Evolutionary conservation across 2,113 vertebrate species (phyloP).

Genomic region (Neolamprologus ventralis): DNA sequence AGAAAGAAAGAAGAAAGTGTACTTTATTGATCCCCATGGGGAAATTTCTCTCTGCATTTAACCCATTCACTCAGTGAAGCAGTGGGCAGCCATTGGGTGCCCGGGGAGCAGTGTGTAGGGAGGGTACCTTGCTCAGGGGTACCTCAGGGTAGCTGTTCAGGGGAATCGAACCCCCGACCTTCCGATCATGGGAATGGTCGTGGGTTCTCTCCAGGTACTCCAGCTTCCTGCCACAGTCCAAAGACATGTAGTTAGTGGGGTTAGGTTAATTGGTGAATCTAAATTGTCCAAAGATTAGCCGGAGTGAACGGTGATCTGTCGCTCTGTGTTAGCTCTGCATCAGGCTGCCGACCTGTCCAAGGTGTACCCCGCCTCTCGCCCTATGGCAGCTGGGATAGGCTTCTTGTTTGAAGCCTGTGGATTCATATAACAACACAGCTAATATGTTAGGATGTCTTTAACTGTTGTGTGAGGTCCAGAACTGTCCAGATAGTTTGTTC

Average conservation of each 20-base stretch:
- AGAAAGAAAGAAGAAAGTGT: no score
- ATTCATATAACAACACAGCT: background rate
- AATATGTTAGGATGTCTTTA: background rate
- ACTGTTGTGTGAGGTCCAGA: background rate
- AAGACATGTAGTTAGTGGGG: background rate
- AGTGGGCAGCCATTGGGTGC: no score
- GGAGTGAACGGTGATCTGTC: fast-evolving
- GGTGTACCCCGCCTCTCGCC: background rate
- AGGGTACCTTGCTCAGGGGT: no score
- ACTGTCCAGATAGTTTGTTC: background rate
- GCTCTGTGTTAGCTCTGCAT: background rate
- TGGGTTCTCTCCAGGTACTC: background rate
- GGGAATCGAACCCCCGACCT: no score
- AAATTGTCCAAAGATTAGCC: background rate
- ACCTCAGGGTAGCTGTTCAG: no score
- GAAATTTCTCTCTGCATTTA: no score
- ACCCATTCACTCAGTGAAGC: no score
- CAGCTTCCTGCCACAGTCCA: background rate
- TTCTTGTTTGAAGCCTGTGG: background rate
- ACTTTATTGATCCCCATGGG: no score
- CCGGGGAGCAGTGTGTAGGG: no score
- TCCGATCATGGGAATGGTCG: background rate
- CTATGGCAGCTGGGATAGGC: background rate
- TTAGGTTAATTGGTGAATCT: background rate
- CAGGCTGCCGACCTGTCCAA: background rate